Conservation (phyloP, 1,140 invertebrate species). For the Lethrus apterus region DNA sequence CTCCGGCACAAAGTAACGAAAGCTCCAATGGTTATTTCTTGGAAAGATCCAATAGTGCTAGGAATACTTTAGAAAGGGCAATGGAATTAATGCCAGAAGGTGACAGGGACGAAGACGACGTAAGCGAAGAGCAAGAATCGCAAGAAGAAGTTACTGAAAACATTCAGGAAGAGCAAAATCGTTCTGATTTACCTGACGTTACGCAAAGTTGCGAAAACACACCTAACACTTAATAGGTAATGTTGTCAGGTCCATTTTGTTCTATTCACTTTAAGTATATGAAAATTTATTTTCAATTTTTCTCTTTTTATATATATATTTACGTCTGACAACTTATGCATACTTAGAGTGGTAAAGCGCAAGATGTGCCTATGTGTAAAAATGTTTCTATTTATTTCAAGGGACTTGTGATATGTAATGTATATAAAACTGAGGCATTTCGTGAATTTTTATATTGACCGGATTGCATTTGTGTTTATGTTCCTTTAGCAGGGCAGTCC, state of each 20-base stretch:
- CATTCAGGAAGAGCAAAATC: slow-evolving; percentile 4
- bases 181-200: slow-evolving; percentile 26
- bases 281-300: background rate
- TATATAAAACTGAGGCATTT: slow-evolving; percentile 30
- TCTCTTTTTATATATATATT: slow-evolving; percentile 9
- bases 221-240: slow-evolving; percentile 25
- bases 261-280: background rate
- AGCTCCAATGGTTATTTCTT: slow-evolving; percentile 92
- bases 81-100: slow-evolving; percentile 74
- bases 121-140: slow-evolving; percentile 34
- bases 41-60: slow-evolving; percentile 87
- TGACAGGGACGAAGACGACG: slow-evolving; percentile 44
- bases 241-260: slow-evolving; percentile 3
- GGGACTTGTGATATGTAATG: slow-evolving; percentile 35
- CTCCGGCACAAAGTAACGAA: slow-evolving; percentile 87
- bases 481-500: slow-evolving; percentile 6
- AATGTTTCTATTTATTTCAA: slow-evolving; percentile 18
- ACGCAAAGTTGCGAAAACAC: slow-evolving; percentile 32
- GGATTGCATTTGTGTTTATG: slow-evolving; percentile 27
- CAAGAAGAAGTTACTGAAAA: slow-evolving; percentile 30
- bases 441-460: slow-evolving; percentile 31
- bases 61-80: slow-evolving; percentile 80
- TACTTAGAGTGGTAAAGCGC: no score
- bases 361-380: slow-evolving; percentile 1
- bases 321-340: no score